Percentiles rank a stretch among this genome's conserved stretches.
phyloP scores from a whole-genome alignment of 2,888 invertebrate species.

The Dorcus parallelipipedus region DNA sequence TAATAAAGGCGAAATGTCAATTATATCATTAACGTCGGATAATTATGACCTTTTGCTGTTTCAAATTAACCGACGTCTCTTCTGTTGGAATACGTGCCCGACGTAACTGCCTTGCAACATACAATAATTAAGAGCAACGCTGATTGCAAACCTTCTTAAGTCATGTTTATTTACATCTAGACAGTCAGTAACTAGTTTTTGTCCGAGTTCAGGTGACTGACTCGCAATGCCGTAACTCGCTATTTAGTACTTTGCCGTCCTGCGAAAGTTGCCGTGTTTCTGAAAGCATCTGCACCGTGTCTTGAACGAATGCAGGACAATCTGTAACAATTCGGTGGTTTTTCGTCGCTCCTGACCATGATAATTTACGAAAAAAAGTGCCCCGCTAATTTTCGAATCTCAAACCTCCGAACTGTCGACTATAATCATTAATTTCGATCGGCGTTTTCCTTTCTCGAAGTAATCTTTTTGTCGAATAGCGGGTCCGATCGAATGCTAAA shows the following conservation, averaged over 20 bases:
- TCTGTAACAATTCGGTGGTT: neutral
- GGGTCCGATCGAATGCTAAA: too few species aligned
- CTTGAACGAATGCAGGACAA: neutral
- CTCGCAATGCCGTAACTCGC: slow-evolving; percentile 20
- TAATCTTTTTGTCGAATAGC: too few species aligned
- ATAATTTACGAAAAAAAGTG: too few species aligned
- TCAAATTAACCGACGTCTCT: too few species aligned
- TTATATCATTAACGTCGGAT: too few species aligned
- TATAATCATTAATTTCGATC: too few species aligned
- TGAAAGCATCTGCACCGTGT: neutral
- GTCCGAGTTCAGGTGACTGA: slow-evolving; percentile 24
- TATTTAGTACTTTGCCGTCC: slow-evolving; percentile 21
- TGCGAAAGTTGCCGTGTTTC: slow-evolving; percentile 19
- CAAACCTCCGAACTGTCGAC: too few species aligned
- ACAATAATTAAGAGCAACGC: slow-evolving; percentile 2
- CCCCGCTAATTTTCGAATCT: too few species aligned
- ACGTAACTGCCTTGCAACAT: neutral
- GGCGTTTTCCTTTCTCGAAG: too few species aligned
- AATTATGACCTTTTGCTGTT: too few species aligned
- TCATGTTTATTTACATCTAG: slow-evolving; percentile 12
- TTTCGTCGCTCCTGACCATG: neutral
- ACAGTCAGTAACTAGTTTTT: slow-evolving; percentile 21
- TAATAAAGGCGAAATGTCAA: too few species aligned
- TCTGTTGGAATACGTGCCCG: too few species aligned
- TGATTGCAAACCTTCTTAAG: slow-evolving; percentile 2